Base-by-base conservation (phyloP, 1,140 invertebrate species). In the Cotesia glomerata region DNA sequence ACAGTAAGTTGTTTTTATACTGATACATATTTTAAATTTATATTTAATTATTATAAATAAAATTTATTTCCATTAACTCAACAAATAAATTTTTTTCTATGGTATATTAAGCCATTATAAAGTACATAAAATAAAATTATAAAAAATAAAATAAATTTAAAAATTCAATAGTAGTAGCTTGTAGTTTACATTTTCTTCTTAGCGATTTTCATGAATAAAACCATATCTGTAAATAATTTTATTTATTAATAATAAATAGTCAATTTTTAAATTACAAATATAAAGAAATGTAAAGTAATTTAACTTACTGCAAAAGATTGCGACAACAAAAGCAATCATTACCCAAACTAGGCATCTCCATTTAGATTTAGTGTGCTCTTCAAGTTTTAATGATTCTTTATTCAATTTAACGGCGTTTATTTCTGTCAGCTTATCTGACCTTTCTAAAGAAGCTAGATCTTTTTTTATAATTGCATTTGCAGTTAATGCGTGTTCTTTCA, bases 271-370 rank as follows among this genome's bases (percentile, higher is more conserved):
- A 74, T 70, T 9, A 45, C 8, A 9, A 45, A 45, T 26, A 26
- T 26, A 26, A 26, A 26, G 3, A 26, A 45, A 45, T 45, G 7
- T 45, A 7, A 5, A 45, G 3, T 26, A 26, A 26, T 26, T 26
- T 26, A 26, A 26, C 92, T 91, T 87, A 95, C 94, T 94, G 70
- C 98, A 92, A 88, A 98, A 98, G 73, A 95, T 92, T 62, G 92
- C 86, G 77, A 95, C 89, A 32, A 98, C 95, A 73, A 95, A 87
- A 14, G 91, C 89, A 59, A 98, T 87, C 92, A 97, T 94, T 5
- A 97, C 81, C 95, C 95, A 97, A 71, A 98, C 91, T 95, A 95
- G 97, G 86, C 96, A 98, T 81, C 95, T 95, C 90, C 95, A 97
- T 0, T 93, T 93, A 73, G 93, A 92, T 75, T 91, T 91, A 18